Evolutionary conservation across 92 coral and sea anemone species (phyloP), one percentile per base, ranked within the genome.

Genomic region (Meandrina meandrites): DNA sequence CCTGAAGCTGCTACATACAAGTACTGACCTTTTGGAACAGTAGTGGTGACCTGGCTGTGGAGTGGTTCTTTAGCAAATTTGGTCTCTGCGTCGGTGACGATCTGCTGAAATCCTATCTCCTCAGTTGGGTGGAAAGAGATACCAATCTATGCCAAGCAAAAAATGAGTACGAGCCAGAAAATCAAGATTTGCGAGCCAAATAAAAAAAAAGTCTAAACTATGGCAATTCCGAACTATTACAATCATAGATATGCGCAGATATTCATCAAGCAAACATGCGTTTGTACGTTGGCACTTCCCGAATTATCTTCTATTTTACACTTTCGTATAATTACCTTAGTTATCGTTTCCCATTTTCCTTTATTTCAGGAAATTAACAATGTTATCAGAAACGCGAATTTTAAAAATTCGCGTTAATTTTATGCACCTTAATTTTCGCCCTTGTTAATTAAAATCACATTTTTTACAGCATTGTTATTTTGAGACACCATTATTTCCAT

Each of bases 81-180:
- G 73, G 89, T 86, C 57, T 79, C 85, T 0, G 4, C 85, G 58
- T 86, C 89, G n/a, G 60, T 51, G 17, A 51, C 6, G 22, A 86
- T 47, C 36, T 32, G 74, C 68, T 77, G 89, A 70, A 86, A 80
- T 79, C 88, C 88, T 14, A 67, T 50, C 21, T 48, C 68, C 47
- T 64, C 83, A 36, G 98, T 92, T 3, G 98, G 97, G 31, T 86
- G 87, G 69, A 93, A 95, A 5, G 95, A 84, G 5, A 96, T 76
- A 53, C 99, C 99, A 86, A 96, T 86, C 99, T 96, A 68, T 12
- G 31, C 42, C n/a, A 66, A 58, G 35, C 28, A 64, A 72, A 6
- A 12, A 42, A 32, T 35, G 30, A n/a, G 1, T 60, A 60, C 22
- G 4, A 60, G 67, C 22, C 67, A 22, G 67, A 60, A 60, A 60